Base-by-base conservation (phyloP, 2,797 vertebrate species). In the Prunella strophiata region DNA sequence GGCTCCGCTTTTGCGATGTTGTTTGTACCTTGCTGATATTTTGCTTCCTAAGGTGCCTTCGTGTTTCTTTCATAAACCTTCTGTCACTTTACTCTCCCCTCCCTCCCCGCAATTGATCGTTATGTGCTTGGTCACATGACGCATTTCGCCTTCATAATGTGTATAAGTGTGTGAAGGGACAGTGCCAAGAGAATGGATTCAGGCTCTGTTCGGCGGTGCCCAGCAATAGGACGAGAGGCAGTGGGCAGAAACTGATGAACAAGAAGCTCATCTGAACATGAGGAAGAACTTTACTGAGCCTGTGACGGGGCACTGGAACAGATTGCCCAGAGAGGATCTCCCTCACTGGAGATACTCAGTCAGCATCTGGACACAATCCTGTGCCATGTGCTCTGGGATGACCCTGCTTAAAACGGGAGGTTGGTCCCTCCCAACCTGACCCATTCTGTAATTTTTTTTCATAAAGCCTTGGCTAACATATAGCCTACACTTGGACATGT, bases 21-120 rank as follows among this genome's bases (percentile, higher is more conserved):
- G 3, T 27, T 32, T 55, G 7, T 32, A 6, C 3, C 16, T 19
- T 57, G 13, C 12, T 13, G 25, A 1, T 26, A 1, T 30, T 51
- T n/a, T 15, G 13, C 38, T n/a, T 47, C 29, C 9, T 22, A 0
- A 6, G 10, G 16, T 11, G 22, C 20, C 4, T 4, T 81, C 7
- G 4, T 22, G 8, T 8, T 43, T 20, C 3, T 26, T 9, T 62
- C 11, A 18, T 16, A 27, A 16, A 8, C 23, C 1, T 22, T 11
- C 16, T 19, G 4, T 43, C 13, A 0, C 3, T 29, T 29, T 16
- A 0, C 16, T n/a, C 6, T 29, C 25, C 3, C 20, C 3, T 22
- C 15, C 12, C 26, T 36, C 12, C 4, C 7, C 13, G 16, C 45
- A 0, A 0, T 5, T 16, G 8, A 2, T 16, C 8, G 5, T 7